Conservation (phyloP, 2,113 vertebrate species). For the Eublepharis macularius region DNA sequence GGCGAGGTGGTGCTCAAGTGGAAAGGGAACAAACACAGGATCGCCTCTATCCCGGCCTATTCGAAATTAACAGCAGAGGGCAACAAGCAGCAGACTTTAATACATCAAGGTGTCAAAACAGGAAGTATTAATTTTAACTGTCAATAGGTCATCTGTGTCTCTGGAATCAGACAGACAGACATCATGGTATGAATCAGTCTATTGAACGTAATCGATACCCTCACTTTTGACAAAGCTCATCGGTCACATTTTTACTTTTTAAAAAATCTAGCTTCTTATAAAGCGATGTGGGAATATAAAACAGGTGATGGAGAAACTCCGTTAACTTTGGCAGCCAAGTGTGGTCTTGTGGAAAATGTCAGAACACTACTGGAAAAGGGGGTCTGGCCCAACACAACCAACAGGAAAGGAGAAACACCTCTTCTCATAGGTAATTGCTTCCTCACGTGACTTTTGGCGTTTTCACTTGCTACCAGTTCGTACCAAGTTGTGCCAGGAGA, state of each 20-base stretch:
- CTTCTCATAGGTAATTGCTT: constrained; percentile 81
- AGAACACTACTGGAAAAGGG: constrained; percentile 77
- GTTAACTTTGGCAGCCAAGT: constrained; percentile 81
- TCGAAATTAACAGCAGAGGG: not conserved
- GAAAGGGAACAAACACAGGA: not conserved
- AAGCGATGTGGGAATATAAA: constrained; percentile 82
- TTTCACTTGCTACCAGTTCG: not conserved
- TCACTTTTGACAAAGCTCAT: not conserved
- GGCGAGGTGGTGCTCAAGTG: not conserved
- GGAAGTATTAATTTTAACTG: not conserved
- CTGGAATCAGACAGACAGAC: not conserved
- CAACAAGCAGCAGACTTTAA: too few species aligned
- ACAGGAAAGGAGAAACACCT: constrained; percentile 82
- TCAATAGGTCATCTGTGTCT: not conserved
- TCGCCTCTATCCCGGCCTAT: too few species aligned
- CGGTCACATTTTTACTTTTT: not conserved
- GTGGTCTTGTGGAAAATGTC: constrained; percentile 75
- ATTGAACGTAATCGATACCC: not conserved
- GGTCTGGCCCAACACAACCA: constrained; percentile 83
- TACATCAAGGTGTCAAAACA: not conserved
- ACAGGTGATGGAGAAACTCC: constrained; percentile 82
- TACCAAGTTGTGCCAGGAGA: not conserved
- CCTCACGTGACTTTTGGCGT: fast-evolving
- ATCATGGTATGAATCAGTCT: not conserved
- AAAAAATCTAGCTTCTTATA: constrained; percentile 70